Evolutionary conservation across 2,797 vertebrate species (phyloP).

Genomic region (Neosilurus hyrtlii): DNA sequence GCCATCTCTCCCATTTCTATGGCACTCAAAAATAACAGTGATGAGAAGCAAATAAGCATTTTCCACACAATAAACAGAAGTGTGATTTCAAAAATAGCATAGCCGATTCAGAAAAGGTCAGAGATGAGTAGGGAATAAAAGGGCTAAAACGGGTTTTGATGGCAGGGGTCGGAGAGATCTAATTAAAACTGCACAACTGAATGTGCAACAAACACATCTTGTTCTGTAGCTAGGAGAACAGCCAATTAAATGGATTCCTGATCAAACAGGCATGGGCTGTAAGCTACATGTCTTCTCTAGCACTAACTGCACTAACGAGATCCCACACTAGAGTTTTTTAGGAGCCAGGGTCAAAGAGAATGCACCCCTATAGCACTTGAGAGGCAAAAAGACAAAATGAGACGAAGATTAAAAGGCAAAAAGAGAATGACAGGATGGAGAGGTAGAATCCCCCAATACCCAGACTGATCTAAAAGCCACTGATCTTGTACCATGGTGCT

Average conservation of each 20-base stretch:
- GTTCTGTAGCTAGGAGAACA: slow-evolving; percentile 43
- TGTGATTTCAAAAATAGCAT: slow-evolving; percentile 23
- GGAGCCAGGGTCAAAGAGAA: slow-evolving; percentile 22
- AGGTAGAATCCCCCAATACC: neutral
- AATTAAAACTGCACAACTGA: slow-evolving; percentile 50
- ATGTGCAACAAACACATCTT: slow-evolving; percentile 28
- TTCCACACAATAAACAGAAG: slow-evolving; percentile 12
- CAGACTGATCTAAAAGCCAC: neutral
- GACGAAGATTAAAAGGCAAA: neutral
- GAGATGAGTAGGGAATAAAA: slow-evolving; percentile 25
- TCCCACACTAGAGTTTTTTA: slow-evolving; percentile 32
- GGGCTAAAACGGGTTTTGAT: slow-evolving; percentile 4
- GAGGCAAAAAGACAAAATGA: slow-evolving; percentile 1
- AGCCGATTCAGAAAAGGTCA: neutral
- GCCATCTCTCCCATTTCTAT: neutral
- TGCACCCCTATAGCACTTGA: neutral
- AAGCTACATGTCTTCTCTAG: slow-evolving; percentile 21
- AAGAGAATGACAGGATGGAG: neutral
- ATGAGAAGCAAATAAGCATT: slow-evolving; percentile 11
- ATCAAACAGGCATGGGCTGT: slow-evolving; percentile 47
- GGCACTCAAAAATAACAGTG: neutral
- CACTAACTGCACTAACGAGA: slow-evolving; percentile 46
- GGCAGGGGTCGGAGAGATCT: slow-evolving; percentile 37
- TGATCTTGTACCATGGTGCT: neutral
- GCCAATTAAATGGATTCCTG: slow-evolving; percentile 50